Evolutionary conservation across 2,113 vertebrate species (phyloP), one percentile per base, ranked within the genome.

Genomic region (Corythornis madagascariensis): DNA sequence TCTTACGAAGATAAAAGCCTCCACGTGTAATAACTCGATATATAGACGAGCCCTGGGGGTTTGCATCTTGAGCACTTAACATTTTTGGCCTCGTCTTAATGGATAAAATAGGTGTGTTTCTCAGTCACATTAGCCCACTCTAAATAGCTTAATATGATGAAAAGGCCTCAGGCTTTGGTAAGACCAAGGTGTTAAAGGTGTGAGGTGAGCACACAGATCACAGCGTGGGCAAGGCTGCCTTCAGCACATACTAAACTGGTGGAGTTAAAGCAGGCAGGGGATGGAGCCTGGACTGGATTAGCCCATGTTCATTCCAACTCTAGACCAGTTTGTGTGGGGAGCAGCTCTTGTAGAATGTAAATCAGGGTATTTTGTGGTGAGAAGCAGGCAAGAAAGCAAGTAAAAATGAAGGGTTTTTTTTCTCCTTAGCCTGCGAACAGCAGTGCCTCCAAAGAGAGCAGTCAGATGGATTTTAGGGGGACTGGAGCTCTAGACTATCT

Each of bases 1-100:
- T 96, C 74, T 91, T 88, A 60, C 4, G 43, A 88, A 94, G 94
- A 96, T 93, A 96, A 96, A 96, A 96, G 92, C 91, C 75, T 96
- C 75, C 94, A 91, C 94, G 56, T 96, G 95, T 95, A 94, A 92
- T 94, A 95, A 96, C 94, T 96, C 79, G 90, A 95, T 95, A 95
- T 63, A 95, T 80, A 96, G 93, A 92, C 94, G 88, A 83, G 88
- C 95, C 94, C 93, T 88, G 26, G 83, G 92, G 94, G 94, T 72
- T 90, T 67, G 88, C 95, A 95, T 95, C 93, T 88, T 88, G 72
- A 92, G 88, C 88, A 88, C 72, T 96, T 94, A 94, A 76, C 93
- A 95, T 95, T 96, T 96, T 95, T 96, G 94, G 95, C 95, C 90
- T 86, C 7, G 5, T 93, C 92, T 95, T 95, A 95, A 86, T 95